Base-by-base conservation (phyloP, 2,797 vertebrate genomes). In the Brachyrhaphis roseni region DNA sequence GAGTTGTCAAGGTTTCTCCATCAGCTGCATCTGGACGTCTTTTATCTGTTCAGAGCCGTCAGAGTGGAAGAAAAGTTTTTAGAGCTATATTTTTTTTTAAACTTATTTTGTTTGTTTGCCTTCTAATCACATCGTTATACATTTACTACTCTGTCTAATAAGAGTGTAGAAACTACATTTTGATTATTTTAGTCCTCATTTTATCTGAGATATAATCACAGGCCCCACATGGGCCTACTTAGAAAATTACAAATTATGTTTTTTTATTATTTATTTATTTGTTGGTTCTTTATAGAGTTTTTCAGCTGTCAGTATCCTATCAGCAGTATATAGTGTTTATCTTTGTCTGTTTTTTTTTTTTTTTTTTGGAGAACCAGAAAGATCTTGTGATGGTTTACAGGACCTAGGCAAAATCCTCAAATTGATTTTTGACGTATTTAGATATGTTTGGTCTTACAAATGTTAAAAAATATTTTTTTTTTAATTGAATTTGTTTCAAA, bases 21-120 rank as follows among this genome's bases (percentile, higher is more conserved):
- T 70, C 75, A 46, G 23, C 81, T 66, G 10, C 47, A 12, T 53
- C 43, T 80, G 73, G 18, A 76, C 78, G 6, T 23, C 36, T 46
- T 34, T 82, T 55, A 43, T 68, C 64, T 41, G 10, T 12, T 41
- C 64, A 41, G 20, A 68, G 12, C 39, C 11, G 46, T 46, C 26
- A 72, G 55, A 59, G 70, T 18, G 28, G 41, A 23, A 18, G 16
- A 12, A 18, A 34, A 5, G 8, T 49, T 72, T 41, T 26, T 23
- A 5, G 36, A 23, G 8, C 6, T 15, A 11, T 66, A 20, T 66
- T 8, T 68, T 36, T 23, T 68, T 62, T 1, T 1, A 31, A 34
- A 62, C 59, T 5, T 39, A 39, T 20, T 26, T 41, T 26, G 5
- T 68, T n/a, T 41, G 36, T 13, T 43, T 6, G 4, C 4, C 36